phyloP scores from a whole-genome alignment of 2,113 vertebrate genomes.

The Semnopithecus entellus region DNA sequence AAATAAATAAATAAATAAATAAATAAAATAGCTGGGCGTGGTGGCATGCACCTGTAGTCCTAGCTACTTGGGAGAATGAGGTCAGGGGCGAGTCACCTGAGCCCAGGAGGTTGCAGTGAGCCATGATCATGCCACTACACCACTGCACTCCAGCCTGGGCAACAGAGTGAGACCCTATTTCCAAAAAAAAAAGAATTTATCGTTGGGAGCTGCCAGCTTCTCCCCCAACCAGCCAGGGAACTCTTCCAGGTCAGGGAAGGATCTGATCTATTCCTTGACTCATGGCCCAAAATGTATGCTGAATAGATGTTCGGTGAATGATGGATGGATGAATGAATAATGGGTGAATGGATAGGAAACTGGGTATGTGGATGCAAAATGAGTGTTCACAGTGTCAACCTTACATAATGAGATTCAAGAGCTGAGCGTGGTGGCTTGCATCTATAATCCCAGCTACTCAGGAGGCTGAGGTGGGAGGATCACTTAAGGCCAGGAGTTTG shows the following conservation, averaged over 20 bases:
- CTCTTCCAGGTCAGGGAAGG: not conserved
- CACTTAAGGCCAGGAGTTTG: not conserved
- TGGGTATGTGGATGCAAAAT: not conserved
- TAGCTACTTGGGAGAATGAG: no score
- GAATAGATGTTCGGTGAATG: not conserved
- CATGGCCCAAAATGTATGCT: not conserved
- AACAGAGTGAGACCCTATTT: no score
- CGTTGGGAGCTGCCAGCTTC: not conserved
- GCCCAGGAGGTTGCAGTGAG: no score
- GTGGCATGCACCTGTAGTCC: no score
- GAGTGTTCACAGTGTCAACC: not conserved
- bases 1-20: no score
- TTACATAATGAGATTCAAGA: not conserved
- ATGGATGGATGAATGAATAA: not conserved
- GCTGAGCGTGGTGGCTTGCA: not conserved
- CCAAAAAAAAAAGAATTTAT: not conserved
- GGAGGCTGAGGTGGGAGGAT: not conserved
- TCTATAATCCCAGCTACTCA: not conserved
- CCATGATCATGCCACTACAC: no score
- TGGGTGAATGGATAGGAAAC: not conserved
- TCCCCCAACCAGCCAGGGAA: not conserved
- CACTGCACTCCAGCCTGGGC: no score
- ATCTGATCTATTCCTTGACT: not conserved
- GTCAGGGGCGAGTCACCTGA: no score
- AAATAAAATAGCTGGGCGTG: no score